These are phyloP conservation scores for Drosophila miranda DNA, from an alignment of 1,140 invertebrate species.

Conservation along the genomic window DNA sequence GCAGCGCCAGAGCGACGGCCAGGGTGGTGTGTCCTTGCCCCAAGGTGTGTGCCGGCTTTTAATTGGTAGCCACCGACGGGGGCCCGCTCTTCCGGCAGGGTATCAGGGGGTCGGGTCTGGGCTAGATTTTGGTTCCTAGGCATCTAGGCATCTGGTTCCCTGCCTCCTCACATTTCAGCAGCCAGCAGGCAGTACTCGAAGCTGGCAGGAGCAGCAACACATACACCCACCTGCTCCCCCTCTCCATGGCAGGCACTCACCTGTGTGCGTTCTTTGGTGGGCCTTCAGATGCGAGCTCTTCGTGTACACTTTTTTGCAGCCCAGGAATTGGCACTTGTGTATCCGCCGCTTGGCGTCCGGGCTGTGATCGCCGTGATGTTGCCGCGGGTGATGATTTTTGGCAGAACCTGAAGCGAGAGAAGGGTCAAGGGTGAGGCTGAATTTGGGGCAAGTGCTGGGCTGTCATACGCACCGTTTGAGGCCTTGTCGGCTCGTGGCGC, in stretches of 20 bases:
- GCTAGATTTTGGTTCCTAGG: no score
- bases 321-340: constrained; percentile 97
- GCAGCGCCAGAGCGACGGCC: neutral
- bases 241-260: constrained; percentile 84
- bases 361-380: constrained; percentile 82
- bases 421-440: neutral
- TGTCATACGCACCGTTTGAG: constrained; percentile 45
- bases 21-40: constrained; percentile 1
- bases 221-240: neutral
- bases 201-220: constrained; percentile 28
- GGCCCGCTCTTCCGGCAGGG: no score
- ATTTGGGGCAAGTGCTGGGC: constrained; percentile 26
- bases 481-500: constrained; percentile 55
- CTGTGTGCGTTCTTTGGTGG: constrained; percentile 98
- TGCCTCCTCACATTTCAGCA: neutral
- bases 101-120: no score
- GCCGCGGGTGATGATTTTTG: constrained; percentile 83
- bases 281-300: constrained; percentile 99
- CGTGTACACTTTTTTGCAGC: constrained; percentile 98
- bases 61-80: no score
- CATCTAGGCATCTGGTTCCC: no score
- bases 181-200: neutral
- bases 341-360: constrained; percentile 91
- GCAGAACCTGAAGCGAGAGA: constrained; percentile 54
- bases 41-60: constrained; percentile 6